Evolutionary conservation across 2,113 vertebrate genomes (phyloP).

Genomic region (Neodon shergylaensis): DNA sequence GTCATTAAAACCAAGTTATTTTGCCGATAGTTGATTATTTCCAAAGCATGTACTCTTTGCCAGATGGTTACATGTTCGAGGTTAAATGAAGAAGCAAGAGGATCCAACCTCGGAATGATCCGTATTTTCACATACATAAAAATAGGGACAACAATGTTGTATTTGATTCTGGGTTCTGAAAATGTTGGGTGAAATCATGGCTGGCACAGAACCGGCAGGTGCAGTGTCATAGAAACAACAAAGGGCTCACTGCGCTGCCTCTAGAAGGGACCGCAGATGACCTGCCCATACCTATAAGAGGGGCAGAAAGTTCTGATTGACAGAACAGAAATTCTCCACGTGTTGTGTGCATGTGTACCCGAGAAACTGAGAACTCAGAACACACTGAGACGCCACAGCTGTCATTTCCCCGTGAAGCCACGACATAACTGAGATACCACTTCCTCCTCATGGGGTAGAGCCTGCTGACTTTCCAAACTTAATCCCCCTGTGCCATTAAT

Average conservation of each 20-base stretch:
- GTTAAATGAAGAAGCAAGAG: constrained; percentile 24
- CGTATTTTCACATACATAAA: neutral
- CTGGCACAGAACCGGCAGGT: neutral
- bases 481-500: neutral
- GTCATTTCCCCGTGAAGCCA: neutral
- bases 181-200: neutral
- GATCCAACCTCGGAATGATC: neutral
- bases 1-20: neutral
- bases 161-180: neutral
- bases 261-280: neutral
- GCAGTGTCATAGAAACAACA: neutral
- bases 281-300: neutral
- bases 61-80: neutral
- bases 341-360: neutral
- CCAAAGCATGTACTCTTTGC: neutral
- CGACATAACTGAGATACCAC: neutral
- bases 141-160: neutral
- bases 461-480: constrained; percentile 42
- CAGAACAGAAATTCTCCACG: neutral
- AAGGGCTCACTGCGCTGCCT: neutral
- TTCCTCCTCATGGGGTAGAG: constrained; percentile 27
- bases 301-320: neutral
- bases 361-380: neutral
- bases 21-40: neutral
- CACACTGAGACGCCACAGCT: neutral